Evolutionary conservation across 2,888 invertebrate species (phyloP), one percentile per base, ranked within the genome.

Genomic region (Trisateles emortualis): DNA sequence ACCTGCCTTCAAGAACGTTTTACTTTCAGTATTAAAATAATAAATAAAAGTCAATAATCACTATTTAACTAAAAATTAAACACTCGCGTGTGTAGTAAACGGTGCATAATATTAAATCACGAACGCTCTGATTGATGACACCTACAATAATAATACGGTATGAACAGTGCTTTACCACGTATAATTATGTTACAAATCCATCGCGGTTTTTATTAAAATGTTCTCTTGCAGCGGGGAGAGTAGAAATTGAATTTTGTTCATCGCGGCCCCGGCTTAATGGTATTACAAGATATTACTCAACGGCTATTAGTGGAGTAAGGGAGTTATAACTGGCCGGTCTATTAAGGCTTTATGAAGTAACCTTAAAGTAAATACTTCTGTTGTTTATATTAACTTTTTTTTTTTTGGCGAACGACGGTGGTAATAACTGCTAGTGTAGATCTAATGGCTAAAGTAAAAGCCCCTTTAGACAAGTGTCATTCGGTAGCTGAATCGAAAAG

Each of bases 81-180:
- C 19, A 35, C 14, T 46, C n/a, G 41, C 49, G 40, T 54, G 16
- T 36, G 13, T 22, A 11, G 3, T 39, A 11, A 53, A 44, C 36
- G 17, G 50, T 63, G 52, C 59, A 61, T 45, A 46, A 53, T 19
- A 36, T 56, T 50, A 52, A 55, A 68, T 61, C 61, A 70, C 64
- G 65, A 59, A 63, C 42, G 11, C 19, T 17, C 59, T 75, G 72
- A 77, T 77, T 71, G 72, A 72, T 72, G 74, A 59, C 59, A 61
- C 54, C 50, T 38, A 19, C 24, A 10, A 19, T 52, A 50, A 66
- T 68, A 58, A 56, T 51, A 45, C 35, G 22, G 30, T 43, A 29
- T 47, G 46, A 44, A 49, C 10, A 41, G 29, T 19, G n/a, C 39
- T 32, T 52, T 47, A 49, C 30, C 48, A 30, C 59, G 43, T 45